Conservation (phyloP, 2,113 vertebrate species). For the Chascanopsetta lugubris region DNA sequence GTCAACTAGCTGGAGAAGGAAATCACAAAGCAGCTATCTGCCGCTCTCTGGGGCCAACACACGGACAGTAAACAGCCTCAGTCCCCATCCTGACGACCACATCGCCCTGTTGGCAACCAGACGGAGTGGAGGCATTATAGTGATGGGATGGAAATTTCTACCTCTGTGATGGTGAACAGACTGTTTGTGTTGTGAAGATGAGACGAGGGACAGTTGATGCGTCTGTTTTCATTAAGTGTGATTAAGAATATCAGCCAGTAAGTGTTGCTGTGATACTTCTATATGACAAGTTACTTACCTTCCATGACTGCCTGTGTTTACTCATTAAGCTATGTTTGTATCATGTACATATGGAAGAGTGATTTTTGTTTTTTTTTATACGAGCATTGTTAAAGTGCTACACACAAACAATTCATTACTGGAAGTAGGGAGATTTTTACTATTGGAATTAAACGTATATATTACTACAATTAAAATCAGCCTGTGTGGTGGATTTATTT, state of each 20-base stretch:
- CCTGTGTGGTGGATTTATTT: background rate
- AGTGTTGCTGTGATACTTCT: too few species aligned
- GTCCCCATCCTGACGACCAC: conserved; percentile 58
- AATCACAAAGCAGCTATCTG: conserved; percentile 28
- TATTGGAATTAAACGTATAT: too few species aligned
- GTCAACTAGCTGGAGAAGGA: conserved; percentile 25
- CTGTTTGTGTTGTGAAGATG: too few species aligned
- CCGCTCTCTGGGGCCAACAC: conserved; percentile 18
- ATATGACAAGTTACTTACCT: too few species aligned
- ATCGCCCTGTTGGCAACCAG: conserved; percentile 33
- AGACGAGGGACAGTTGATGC: too few species aligned
- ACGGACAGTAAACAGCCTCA: conserved; percentile 53
- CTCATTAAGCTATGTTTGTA: too few species aligned
- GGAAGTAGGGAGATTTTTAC: background rate
- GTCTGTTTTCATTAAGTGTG: background rate
- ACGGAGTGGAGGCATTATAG: conserved; percentile 2
- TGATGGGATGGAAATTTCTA: conserved; percentile 37
- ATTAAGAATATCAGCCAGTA: too few species aligned
- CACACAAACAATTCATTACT: background rate
- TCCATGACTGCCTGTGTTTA: too few species aligned
- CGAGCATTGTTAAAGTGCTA: too few species aligned
- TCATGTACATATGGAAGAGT: too few species aligned
- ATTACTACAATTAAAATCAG: too few species aligned
- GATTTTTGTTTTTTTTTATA: background rate
- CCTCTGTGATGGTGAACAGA: background rate